Percentiles rank a stretch among this genome's conserved stretches.
Evolutionary conservation across 2,888 invertebrate species (phyloP).

Genomic region (Metellina segmentata): DNA sequence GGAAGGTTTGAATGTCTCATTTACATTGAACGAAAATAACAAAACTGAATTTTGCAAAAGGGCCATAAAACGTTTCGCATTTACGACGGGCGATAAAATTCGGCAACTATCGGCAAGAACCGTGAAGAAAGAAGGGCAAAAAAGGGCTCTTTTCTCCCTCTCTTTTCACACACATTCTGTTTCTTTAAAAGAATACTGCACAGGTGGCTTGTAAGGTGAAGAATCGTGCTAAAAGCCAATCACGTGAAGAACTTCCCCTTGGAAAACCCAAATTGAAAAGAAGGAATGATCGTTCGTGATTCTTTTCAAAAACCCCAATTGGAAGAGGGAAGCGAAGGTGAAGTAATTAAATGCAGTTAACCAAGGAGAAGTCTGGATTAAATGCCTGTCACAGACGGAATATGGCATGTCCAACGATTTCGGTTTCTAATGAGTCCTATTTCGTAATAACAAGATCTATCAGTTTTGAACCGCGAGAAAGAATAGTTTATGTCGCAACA

Average conservation of each 20-base stretch:
- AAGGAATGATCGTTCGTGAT: not conserved
- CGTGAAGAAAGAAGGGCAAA: not conserved
- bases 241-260: slow-evolving; percentile 1
- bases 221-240: not conserved
- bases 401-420: not conserved
- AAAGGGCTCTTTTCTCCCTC: slow-evolving; percentile 10
- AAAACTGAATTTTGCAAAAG: slow-evolving; percentile 41
- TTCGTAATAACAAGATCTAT: not conserved
- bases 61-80: slow-evolving; percentile 54
- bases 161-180: not conserved
- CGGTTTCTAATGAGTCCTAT: slow-evolving; percentile 2
- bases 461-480: not conserved
- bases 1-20: slow-evolving; percentile 35
- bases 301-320: not conserved
- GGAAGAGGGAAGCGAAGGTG: not conserved
- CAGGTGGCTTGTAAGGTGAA: slow-evolving; percentile 23
- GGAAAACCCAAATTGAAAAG: slow-evolving; percentile 7
- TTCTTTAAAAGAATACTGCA: slow-evolving; percentile 3
- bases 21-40: slow-evolving; percentile 27
- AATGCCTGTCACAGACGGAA: not conserved
- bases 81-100: slow-evolving; percentile 67
- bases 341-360: slow-evolving; percentile 2
- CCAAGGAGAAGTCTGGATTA: not conserved
- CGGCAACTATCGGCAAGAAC: slow-evolving; percentile 28
- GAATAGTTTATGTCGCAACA: not conserved